Evolutionary conservation across 2,113 vertebrate genomes (phyloP), one percentile per base, ranked within the genome.

Genomic region (Myrmecobius fasciatus): DNA sequence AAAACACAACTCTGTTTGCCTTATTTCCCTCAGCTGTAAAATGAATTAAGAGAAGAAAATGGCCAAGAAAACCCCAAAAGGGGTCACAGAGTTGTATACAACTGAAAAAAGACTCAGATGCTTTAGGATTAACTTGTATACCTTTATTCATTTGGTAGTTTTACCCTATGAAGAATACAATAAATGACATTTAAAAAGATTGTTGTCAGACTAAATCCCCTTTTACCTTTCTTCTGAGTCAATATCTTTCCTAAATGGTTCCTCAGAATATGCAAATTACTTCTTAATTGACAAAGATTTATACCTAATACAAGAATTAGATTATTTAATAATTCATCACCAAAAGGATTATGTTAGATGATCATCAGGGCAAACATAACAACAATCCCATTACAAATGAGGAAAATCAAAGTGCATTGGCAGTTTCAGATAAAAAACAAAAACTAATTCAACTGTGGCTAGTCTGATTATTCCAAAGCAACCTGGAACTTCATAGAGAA

Each of bases 141-240:
- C 94, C 94, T 97, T 97, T 96, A 96, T 56, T 95, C 89, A 96
- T 53, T 90, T 92, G 96, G 67, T 91, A 96, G 93, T 93, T 96
- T 96, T 47, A 96, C 95, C 92, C 97, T 97, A 98, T 93, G 95
- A 98, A 97, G 95, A 96, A 97, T 98, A 97, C 94, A 97, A 92
- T 97, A 98, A 98, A 96, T 94, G 47, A 53, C 92, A 97, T 97
- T 97, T 96, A 98, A 97, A 96, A 89, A 97, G 94, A 97, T 89
- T 96, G 92, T 90, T 96, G 92, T 97, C 96, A 96, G 83, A 90
- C 89, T 94, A 98, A 97, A 97, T 97, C 94, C 91, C 53, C 95
- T 96, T 97, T 96, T 95, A 97, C 91, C 90, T 96, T 97, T 97
- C 56, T 83, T 95, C 75, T 93, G 94, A 97, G 93, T 31, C 52